Evolutionary conservation across 2,888 invertebrate genomes (phyloP).

Genomic region (Suillia variegata): DNA sequence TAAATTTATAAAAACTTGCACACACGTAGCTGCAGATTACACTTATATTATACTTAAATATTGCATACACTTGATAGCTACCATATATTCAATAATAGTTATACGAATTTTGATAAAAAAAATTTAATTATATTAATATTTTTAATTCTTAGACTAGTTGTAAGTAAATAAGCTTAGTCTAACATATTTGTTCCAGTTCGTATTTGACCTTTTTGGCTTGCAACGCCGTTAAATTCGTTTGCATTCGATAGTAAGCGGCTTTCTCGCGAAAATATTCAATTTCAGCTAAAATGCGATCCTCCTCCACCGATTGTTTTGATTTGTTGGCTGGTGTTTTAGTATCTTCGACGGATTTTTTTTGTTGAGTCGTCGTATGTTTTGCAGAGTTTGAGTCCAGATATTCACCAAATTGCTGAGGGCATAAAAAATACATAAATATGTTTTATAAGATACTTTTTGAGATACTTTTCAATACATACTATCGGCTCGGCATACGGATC

Average conservation of each 20-base stretch:
- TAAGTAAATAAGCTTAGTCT: too few relatives aligned
- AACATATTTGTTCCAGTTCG: conserved; percentile 30
- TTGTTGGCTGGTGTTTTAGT: not conserved
- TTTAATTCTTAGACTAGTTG: too few relatives aligned
- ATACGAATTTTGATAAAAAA: too few relatives aligned
- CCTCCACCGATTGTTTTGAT: conserved; percentile 24
- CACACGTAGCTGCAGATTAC: too few relatives aligned
- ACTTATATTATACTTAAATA: too few relatives aligned
- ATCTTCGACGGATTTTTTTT: conserved; percentile 2
- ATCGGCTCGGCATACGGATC: conserved; percentile 23
- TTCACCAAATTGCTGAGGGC: conserved; percentile 13
- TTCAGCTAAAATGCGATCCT: conserved; percentile 46
- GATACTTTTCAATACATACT: too few relatives aligned
- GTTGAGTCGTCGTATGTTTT: not conserved
- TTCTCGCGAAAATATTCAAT: conserved; percentile 49
- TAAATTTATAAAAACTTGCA: too few relatives aligned
- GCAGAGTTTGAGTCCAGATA: conserved; percentile 8
- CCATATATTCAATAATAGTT: too few relatives aligned
- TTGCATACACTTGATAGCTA: too few relatives aligned
- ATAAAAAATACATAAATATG: too few relatives aligned
- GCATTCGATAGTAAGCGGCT: conserved; percentile 50
- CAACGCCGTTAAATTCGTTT: conserved; percentile 47
- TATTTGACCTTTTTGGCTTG: conserved; percentile 41
- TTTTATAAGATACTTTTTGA: too few relatives aligned
- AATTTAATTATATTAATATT: too few relatives aligned